These are phyloP conservation scores for Lathamus discolor DNA, from an alignment of 2,113 vertebrate species.

Conservation along the genomic window DNA sequence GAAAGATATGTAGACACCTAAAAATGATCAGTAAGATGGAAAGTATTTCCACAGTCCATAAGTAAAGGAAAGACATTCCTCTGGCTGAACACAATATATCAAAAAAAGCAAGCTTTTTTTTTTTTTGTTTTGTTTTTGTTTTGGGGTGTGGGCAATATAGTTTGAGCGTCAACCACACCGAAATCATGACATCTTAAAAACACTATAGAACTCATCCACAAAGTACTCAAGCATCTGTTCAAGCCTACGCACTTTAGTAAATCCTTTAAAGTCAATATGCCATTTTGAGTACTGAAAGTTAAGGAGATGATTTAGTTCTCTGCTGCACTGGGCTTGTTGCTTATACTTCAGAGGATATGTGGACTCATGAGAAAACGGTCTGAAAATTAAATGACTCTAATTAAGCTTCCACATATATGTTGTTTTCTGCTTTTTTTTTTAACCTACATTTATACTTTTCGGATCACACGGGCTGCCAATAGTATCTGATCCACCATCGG, in stretches of 20 bases:
- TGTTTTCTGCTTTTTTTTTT: constrained; percentile 10
- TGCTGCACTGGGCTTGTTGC: not conserved
- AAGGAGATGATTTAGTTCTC: not conserved
- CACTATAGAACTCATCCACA: not conserved
- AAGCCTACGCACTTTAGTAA: not conserved
- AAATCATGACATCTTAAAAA: not conserved
- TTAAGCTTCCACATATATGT: not conserved
- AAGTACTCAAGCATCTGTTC: not conserved
- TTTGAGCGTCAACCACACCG: not conserved
- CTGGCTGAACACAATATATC: not conserved
- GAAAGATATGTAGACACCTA: not conserved
- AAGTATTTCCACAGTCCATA: not conserved
- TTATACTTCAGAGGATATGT: not conserved
- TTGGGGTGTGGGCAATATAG: too few relatives aligned
- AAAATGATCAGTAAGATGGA: not conserved
- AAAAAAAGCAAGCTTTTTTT: not conserved
- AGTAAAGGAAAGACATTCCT: not conserved
- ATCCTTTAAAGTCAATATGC: not conserved
- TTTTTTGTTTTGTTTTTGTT: not conserved
- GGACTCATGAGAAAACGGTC: not conserved
- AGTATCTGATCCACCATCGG: not conserved
- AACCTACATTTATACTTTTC: not conserved
- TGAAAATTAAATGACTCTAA: not conserved
- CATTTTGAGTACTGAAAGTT: not conserved
- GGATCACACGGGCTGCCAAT: not conserved